phyloP scores from a whole-genome alignment of 2,113 vertebrate species.

The Sander lucioperca region DNA sequence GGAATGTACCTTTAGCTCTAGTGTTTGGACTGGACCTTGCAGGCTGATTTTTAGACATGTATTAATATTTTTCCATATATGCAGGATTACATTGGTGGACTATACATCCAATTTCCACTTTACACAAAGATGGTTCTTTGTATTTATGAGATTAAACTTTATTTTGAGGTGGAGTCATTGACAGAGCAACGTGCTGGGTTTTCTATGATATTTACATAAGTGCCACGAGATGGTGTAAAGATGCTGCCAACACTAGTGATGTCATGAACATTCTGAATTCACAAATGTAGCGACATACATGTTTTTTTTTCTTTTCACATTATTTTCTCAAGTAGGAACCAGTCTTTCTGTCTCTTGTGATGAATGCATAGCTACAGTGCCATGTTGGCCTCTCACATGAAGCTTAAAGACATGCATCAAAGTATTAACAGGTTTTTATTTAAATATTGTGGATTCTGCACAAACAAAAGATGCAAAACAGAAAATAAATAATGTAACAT shows the following conservation, averaged over 20 bases:
- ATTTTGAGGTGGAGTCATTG: background rate
- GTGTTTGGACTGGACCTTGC: background rate
- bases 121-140: background rate
- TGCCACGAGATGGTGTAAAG: slow-evolving; percentile 61
- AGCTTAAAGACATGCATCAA: background rate
- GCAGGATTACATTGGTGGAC: background rate
- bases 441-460: slow-evolving; percentile 44
- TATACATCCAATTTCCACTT: background rate
- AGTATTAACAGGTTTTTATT: slow-evolving; percentile 47
- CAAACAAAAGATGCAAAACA: slow-evolving; percentile 33
- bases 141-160: slow-evolving; percentile 31
- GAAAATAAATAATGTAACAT: slow-evolving; percentile 54
- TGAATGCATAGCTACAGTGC: background rate
- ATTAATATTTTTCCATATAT: slow-evolving; percentile 5
- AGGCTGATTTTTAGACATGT: background rate
- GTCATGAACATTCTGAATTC: slow-evolving; percentile 16
- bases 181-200: background rate
- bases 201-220: slow-evolving; percentile 4
- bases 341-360: background rate
- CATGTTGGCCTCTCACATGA: background rate
- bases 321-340: slow-evolving; percentile 41
- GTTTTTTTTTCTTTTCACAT: slow-evolving; percentile 16
- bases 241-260: slow-evolving; percentile 24
- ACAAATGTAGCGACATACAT: slow-evolving; percentile 18
- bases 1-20: background rate